Percentiles rank a stretch among this genome's conserved stretches.
Conservation (phyloP, 2,797 vertebrate species). For the Podarcis siculus region DNA sequence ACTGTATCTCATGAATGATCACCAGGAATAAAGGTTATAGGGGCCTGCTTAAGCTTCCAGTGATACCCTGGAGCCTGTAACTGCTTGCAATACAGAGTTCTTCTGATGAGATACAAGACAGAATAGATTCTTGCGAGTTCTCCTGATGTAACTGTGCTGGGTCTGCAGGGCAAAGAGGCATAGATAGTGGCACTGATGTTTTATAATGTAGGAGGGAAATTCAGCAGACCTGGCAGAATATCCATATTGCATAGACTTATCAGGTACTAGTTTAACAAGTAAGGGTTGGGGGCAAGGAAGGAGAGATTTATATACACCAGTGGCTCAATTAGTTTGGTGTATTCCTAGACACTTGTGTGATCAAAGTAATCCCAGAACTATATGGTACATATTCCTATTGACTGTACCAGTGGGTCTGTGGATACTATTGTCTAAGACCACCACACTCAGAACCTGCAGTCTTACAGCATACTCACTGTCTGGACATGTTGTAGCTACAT, state of each 20-base stretch:
- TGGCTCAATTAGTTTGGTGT: background rate
- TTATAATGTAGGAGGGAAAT: background rate
- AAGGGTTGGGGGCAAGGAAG: background rate
- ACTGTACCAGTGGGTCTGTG: background rate
- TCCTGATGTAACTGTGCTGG: background rate
- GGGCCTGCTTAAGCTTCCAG: background rate
- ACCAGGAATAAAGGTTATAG: slow-evolving; percentile 21
- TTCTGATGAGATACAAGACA: background rate
- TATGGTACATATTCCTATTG: background rate
- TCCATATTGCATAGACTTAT: background rate
- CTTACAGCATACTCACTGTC: background rate
- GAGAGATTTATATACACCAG: background rate
- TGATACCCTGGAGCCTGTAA: background rate
- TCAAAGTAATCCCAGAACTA: background rate
- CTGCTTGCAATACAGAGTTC: slow-evolving; percentile 46
- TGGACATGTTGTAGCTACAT: background rate
- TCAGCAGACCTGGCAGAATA: background rate
- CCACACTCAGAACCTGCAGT: background rate
- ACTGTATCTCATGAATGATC: background rate
- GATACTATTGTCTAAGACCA: background rate
- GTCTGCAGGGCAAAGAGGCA: slow-evolving; percentile 16
- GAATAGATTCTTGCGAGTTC: slow-evolving; percentile 35
- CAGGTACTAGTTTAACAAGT: background rate
- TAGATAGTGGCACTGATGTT: slow-evolving; percentile 4
- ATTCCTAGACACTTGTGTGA: background rate